Evolutionary conservation across 1,140 invertebrate species (phyloP), one percentile per base, ranked within the genome.

Genomic region (Platyscapa corneri): DNA sequence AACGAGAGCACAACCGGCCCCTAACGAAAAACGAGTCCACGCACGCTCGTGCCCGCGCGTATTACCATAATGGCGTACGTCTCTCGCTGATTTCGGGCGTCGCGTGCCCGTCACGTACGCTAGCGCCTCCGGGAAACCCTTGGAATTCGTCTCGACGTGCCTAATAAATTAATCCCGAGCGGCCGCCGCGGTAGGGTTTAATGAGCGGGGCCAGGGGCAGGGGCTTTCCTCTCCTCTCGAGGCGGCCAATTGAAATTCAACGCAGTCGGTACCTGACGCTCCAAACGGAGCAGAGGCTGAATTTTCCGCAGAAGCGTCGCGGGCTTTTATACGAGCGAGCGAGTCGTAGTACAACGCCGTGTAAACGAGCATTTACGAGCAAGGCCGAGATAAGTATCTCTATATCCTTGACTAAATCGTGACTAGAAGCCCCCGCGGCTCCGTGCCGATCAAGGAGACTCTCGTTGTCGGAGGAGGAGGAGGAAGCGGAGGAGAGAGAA

Each of bases 391-490:
- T 92, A 92, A 90, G 90, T 90, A 92, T 92, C 91, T 90, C 89
- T 88, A 88, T 93, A 92, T 92, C 91, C 92, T 93, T 92, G 91
- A 91, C 92, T 92, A 92, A 92, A 92, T 92, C 92, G 91, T 93
- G 92, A 92, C 92, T 92, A 91, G 91, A 91, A 91, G 90, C 91
- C 90, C 90, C 90, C 88, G 86, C 82, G 64, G 37, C 75, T 53
- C 34, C 27, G 75, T 37, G 89, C 82, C 84, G 88, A 88, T 88
- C 87, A 88, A 89, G 88, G 88, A 88, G 89, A 89, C 85, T 87
- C n/a, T n/a, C 1, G 46, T 1, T 7, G 27, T 3, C 3, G 70
- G 37, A 23, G 20, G 14, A 14, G 5, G 14, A 10, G 27, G 20
- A 27, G 56, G 23, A 27, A 2, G 56, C 2, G 27, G 23, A 60